Evolutionary conservation across 2,797 vertebrate genomes (phyloP).

Genomic region (Gymnopithys bicolor): DNA sequence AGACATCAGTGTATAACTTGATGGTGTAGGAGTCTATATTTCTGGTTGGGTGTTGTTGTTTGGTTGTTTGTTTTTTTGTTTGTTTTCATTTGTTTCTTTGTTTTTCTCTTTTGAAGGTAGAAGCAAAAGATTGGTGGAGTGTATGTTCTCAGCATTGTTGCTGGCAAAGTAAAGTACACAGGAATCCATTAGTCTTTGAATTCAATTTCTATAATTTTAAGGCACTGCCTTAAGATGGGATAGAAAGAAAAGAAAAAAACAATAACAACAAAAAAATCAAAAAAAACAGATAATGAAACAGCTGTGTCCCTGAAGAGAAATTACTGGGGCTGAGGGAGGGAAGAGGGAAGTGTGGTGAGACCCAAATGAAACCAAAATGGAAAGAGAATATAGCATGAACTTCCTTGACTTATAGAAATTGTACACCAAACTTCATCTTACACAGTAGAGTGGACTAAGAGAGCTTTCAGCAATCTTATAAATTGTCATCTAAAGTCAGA

Average conservation of each 20-base stretch:
- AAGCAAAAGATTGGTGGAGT: not conserved
- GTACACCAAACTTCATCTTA: not conserved
- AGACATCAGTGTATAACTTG: not conserved
- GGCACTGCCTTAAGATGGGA: not conserved
- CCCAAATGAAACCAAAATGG: not conserved
- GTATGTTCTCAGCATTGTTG: not conserved
- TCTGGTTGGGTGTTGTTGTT: not conserved
- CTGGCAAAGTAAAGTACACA: not conserved
- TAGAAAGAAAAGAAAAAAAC: not conserved
- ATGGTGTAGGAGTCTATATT: not conserved
- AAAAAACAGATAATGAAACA: not conserved
- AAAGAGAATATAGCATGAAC: not conserved
- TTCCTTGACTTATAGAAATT: not conserved
- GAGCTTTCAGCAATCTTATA: not conserved
- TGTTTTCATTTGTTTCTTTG: no score
- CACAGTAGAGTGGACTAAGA: not conserved
- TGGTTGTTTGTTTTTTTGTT: no score
- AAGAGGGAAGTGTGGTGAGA: not conserved
- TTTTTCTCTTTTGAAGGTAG: not conserved
- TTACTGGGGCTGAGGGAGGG: rapidly evolving
- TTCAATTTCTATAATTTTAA: not conserved
- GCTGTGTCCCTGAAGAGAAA: not conserved
- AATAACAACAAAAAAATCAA: not conserved
- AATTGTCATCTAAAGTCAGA: not conserved
- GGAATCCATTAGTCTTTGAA: not conserved